Evolutionary conservation across 2,888 invertebrate genomes (phyloP).

Genomic region (Cerceris rybyensis): DNA sequence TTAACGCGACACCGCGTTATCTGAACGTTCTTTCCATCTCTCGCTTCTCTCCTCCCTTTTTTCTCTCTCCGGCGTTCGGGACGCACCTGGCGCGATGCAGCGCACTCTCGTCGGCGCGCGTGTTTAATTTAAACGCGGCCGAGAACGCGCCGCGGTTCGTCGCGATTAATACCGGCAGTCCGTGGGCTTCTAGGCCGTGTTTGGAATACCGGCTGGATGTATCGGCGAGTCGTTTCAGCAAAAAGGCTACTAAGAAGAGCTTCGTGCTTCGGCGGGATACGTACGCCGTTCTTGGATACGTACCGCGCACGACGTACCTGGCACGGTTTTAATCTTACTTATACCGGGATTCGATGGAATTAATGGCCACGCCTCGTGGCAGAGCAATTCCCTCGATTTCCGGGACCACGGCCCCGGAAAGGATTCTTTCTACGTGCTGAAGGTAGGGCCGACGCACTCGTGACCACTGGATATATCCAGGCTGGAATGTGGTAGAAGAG

Average conservation of each 20-base stretch:
- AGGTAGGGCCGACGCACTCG: conserved; percentile 61
- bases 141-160: conserved; percentile 17
- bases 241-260: conserved; percentile 22
- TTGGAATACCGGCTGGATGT: conserved; percentile 33
- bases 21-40: background rate
- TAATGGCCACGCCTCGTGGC: conserved; percentile 65
- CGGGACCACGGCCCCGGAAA: conserved; percentile 70
- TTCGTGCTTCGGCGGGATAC: conserved; percentile 30
- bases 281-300: conserved; percentile 34
- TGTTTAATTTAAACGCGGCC: conserved; percentile 54
- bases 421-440: conserved; percentile 52
- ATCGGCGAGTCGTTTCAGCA: conserved; percentile 29
- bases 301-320: conserved; percentile 29
- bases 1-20: too few species aligned
- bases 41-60: conserved; percentile 14
- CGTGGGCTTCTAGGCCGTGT: conserved; percentile 34
- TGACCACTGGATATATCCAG: conserved; percentile 58
- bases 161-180: conserved; percentile 53
- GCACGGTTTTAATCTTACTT: conserved; percentile 65
- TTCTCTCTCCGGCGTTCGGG: conserved; percentile 1
- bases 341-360: conserved; percentile 67
- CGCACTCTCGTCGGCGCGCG: conserved; percentile 7
- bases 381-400: conserved; percentile 60
- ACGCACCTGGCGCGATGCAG: conserved; percentile 11
- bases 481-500: conserved; percentile 54